Evolutionary conservation across 1,140 invertebrate genomes (phyloP), one percentile per base, ranked within the genome.

Genomic region (Diplogasteroides magnus): DNA sequence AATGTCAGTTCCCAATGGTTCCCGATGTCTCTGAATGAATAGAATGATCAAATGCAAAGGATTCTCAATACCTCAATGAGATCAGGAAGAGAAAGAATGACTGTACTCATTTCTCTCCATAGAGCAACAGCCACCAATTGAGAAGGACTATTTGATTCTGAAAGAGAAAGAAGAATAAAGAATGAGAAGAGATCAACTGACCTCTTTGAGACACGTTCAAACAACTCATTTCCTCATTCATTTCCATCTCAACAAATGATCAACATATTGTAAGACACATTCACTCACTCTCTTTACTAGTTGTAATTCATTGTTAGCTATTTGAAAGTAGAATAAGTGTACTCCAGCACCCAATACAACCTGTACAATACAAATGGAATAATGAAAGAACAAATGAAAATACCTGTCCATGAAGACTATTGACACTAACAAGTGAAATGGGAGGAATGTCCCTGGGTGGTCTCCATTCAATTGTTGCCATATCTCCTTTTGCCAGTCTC

Each of bases 61-160:
- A 31, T 78, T 90, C 89, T 72, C 89, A 87, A 25, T 97, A 86
- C 58, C 87, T 85, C 0, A 37, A 23, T 6, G 56, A 19, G 29
- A 68, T 25, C 55, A 11, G 93, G 92, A 61, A 97, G 78, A 2
- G 87, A 87, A 14, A 96, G 85, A 55, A 97, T 88, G 25, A 91
- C 85, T 27, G 93, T 91, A 0, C 93, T 95, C 75, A 97, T 96
- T 78, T 98, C 94, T 13, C 92, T 96, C 96, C 96, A 98, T 25
- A 98, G 86, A 0, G 95, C 96, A 48, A 97, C 91, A 25, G 92
- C 92, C 48, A 92, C 90, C 15, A 96, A 85, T 48, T 89, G 88
- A 0, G 90, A 88, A 64, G 88, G 87, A 0, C 79, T 87, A 1
- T 83, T 80, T 28, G 86, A 86, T 25, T 87, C 87, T 65, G 81